Base-by-base conservation (phyloP, 2,113 vertebrate species). In the Hepsetus odoe region DNA sequence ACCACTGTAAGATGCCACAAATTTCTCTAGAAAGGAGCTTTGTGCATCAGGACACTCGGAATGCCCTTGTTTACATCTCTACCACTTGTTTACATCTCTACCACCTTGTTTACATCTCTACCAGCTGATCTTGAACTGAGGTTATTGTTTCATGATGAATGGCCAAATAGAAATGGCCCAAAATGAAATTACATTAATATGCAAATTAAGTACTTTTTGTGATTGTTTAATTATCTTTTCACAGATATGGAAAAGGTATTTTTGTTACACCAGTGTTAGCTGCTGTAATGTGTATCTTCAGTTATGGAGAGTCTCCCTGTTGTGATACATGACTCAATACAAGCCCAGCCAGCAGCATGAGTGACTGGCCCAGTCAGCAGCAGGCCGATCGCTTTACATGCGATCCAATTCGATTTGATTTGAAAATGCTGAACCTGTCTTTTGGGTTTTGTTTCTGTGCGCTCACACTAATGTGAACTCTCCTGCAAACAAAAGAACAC, bases 391-490 rank as follows among this genome's bases (percentile, higher is more conserved):
- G 8, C 72, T 20, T 14, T 20, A 24, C 32, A 20, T 16, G 33
- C 28, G 53, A 72, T 46, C 42, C 40, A 18, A 8, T 30, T 42
- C 1, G 26, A 46, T 30, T 24, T 5, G 3, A 14, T 56, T 40
- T 24, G 16, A 64, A 62, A 62, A 74, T 12, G 58, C 33, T 74
- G 35, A 46, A 30, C 56, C 26, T 30, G 16, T 20, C 35, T 42
- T 72, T 42, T 59, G 35, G 35, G 20, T 26, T 73, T 28, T 28
- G 61, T 65, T 55, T 55, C 1, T 55, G 51, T 55, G 51, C 51
- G 24, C 20, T 24, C 16, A 1, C 18, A 18, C 6, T 26, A 24
- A 44, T 42, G 6, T 68, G 22, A 32, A 30, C 70, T 65, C 61
- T n/a, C 6, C 40, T 14, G 7, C 24, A 24, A 72, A 58, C 38